These are phyloP conservation scores for Dasypogon diadema DNA, from an alignment of 2,888 invertebrate species.

Conservation along the genomic window DNA sequence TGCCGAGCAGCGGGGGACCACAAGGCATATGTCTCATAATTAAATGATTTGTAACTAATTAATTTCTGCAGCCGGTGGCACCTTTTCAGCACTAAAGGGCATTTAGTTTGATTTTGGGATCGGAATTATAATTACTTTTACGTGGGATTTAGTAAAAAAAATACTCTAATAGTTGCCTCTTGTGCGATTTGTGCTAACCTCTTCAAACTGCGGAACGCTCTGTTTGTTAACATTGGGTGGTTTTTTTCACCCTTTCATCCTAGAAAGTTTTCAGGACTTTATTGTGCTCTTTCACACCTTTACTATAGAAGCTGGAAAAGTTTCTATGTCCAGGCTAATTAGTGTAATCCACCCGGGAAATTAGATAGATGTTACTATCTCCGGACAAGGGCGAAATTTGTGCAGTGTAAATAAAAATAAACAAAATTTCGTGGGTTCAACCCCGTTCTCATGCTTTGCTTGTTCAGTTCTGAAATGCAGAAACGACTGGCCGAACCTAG, in stretches of 20 bases:
- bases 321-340: constrained; percentile 14
- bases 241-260: too few relatives aligned
- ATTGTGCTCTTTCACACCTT: neutral
- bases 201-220: too few relatives aligned
- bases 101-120: constrained; percentile 1
- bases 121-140: too few relatives aligned
- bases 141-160: too few relatives aligned
- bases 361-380: constrained; percentile 25
- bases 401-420: constrained; percentile 27
- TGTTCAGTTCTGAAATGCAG: neutral
- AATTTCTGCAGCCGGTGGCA: constrained; percentile 15
- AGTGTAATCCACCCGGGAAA: constrained; percentile 21
- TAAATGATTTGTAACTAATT: constrained; percentile 44
- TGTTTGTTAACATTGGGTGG: neutral
- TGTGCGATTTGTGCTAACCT: too few relatives aligned
- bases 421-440: neutral
- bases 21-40: constrained; percentile 11
- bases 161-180: too few relatives aligned
- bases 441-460: neutral
- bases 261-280: neutral
- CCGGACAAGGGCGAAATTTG: constrained; percentile 5
- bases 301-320: neutral
- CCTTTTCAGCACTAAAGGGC: neutral
- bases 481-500: constrained; percentile 4
- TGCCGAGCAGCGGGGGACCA: neutral